These are phyloP conservation scores for Alectura lathami DNA, from an alignment of 2,113 vertebrate species.

Conservation along the genomic window DNA sequence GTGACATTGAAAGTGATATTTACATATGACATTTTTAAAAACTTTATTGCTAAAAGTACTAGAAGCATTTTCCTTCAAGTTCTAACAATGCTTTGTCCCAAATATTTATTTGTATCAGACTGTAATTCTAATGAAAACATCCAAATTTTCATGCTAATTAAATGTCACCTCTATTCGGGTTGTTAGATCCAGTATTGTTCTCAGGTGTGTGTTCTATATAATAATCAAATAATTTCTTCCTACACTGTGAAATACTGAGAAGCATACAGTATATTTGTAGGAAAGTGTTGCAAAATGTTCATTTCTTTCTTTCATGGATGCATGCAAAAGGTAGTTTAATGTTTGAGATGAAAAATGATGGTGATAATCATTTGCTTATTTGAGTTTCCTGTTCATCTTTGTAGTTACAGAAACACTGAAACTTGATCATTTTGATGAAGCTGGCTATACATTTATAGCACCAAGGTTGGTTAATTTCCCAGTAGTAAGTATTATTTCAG, in stretches of 20 bases:
- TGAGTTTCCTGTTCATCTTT: constrained; percentile 55
- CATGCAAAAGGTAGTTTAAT: not conserved
- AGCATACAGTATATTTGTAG: not conserved
- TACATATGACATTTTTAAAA: not conserved
- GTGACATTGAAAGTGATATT: not conserved
- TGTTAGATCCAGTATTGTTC: not conserved
- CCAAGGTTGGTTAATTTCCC: constrained; percentile 85
- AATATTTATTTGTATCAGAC: not conserved
- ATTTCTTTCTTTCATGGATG: not conserved
- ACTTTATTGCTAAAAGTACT: not conserved
- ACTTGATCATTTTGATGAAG: constrained; percentile 86
- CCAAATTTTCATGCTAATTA: not conserved
- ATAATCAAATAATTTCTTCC: not conserved
- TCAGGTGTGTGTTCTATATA: not conserved
- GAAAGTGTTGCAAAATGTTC: not conserved
- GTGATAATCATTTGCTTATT: not conserved
- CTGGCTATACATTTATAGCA: constrained; percentile 90
- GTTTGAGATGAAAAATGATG: not conserved
- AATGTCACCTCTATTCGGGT: not conserved
- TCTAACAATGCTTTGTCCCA: not conserved
- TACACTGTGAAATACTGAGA: not conserved
- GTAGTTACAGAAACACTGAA: constrained; percentile 88
- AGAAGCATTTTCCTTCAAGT: not conserved
- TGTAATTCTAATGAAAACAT: not conserved
- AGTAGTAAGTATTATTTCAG: not conserved